Evolutionary conservation across 2,113 vertebrate genomes (phyloP), one percentile per base, ranked within the genome.

Genomic region (Sinocyclocheilus rhinocerous): DNA sequence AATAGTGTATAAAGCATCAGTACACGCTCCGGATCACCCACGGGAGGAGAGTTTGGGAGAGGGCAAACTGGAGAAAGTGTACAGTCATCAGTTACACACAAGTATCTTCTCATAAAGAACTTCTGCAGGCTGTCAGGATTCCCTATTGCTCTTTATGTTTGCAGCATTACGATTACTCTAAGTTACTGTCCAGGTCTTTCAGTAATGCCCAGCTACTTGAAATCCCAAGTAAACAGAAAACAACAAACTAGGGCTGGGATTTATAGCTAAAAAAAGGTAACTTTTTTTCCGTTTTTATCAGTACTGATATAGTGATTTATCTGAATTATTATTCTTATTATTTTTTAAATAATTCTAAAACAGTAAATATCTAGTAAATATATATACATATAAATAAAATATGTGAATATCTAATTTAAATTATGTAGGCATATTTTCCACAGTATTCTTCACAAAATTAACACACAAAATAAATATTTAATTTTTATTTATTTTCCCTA

Each of bases 111-210:
- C 70, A 45, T 70, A 45, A 87, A 80, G 83, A 77, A 77, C 39
- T 18, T 76, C 36, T 84, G 88, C 69, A 29, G n/a, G 16, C 29
- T 59, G 65, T 45, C 42, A 39, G 83, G 80, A 87, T 12, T 55
- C 50, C 63, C 89, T 61, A 86, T 92, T 86, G 85, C 57, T 90
- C 87, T 91, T 87, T 72, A 57, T 90, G 86, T 80, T 39, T 16
- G 22, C 36, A 72, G 65, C 87, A 88, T 89, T 92, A 92, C 88
- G 91, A 92, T 92, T 90, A 90, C 91, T 89, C 87, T 88, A 90
- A 91, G 84, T 33, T 6, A 18, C 87, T 88, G 90, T 90, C 89
- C 75, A 85, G 88, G 88, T 87, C 36, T 80, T 91, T 88, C 11
- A 39, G 18, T 39, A 88, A 15, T 85, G 80, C 73, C 1, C 67